Percentiles rank a stretch among this genome's conserved stretches.
Conservation (phyloP, 2,888 invertebrate genomes). For the Argyra leucocephala region DNA sequence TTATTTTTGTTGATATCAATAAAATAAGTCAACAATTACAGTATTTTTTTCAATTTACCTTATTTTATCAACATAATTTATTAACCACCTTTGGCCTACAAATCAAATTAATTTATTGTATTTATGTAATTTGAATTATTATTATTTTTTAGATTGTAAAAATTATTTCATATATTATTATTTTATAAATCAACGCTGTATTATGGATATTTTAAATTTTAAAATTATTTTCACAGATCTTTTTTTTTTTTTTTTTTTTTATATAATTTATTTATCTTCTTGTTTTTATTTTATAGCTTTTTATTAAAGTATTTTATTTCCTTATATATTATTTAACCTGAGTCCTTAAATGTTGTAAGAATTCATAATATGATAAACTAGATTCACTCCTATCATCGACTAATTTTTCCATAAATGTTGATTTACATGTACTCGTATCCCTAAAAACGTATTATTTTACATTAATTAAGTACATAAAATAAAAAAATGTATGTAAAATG, state of each 20-base stretch:
- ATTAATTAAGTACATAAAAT: not conserved
- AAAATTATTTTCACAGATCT: not conserved
- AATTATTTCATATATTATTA: too few species aligned
- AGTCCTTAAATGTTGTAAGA: constrained; percentile 86
- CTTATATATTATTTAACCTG: constrained; percentile 65
- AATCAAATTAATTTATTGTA: too few species aligned
- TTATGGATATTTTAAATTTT: too few species aligned
- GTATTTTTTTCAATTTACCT: too few species aligned
- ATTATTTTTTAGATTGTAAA: too few species aligned
- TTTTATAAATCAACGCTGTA: too few species aligned
- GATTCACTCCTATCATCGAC: constrained; percentile 92
- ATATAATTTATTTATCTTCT: not conserved
- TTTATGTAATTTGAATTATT: too few species aligned
- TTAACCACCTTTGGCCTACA: too few species aligned
- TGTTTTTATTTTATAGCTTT: not conserved
- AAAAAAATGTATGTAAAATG: constrained; percentile 13
- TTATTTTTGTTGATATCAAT: too few species aligned
- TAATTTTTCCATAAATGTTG: constrained; percentile 75
- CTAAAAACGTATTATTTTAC: constrained; percentile 43
- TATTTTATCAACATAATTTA: too few species aligned
- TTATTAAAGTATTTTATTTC: not conserved
- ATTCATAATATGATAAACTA: constrained; percentile 93
- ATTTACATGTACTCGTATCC: constrained; percentile 80
- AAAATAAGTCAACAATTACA: too few species aligned
- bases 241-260: not conserved